phyloP scores from a whole-genome alignment of 2,113 vertebrate species.

The Grallaria varia region DNA sequence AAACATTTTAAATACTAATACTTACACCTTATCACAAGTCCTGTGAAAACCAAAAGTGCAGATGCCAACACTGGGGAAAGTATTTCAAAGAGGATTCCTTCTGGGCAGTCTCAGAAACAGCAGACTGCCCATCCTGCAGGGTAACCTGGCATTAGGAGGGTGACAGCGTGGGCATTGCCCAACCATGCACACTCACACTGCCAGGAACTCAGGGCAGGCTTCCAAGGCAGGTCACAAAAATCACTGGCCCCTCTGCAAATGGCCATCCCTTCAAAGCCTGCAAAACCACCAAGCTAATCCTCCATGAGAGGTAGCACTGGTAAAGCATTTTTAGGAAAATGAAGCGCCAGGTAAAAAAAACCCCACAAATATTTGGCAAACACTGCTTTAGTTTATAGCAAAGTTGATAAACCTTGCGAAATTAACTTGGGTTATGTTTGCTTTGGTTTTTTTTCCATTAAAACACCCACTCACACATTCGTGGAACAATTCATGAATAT shows the following conservation, averaged over 20 bases:
- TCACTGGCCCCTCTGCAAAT: rapidly evolving
- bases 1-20: not conserved
- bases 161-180: not conserved
- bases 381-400: not conserved
- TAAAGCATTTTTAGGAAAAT: not conserved
- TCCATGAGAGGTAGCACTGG: rapidly evolving
- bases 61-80: rapidly evolving
- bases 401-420: constrained; percentile 4
- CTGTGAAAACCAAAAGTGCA: not conserved
- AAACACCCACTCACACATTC: not conserved
- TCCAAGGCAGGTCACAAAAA: not conserved
- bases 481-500: not conserved
- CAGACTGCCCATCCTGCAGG: not conserved
- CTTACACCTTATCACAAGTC: rapidly evolving
- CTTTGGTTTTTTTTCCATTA: not conserved
- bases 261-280: not conserved
- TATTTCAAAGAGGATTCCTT: not conserved
- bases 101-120: not conserved
- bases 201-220: not conserved
- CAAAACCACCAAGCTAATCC: rapidly evolving
- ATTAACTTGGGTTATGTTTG: not conserved
- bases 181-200: not conserved
- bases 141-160: not conserved
- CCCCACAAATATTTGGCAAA: not conserved
- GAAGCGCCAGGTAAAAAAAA: not conserved